Base-by-base conservation (phyloP, 2,113 vertebrate species). In the Brachyhypopomus gauderio region DNA sequence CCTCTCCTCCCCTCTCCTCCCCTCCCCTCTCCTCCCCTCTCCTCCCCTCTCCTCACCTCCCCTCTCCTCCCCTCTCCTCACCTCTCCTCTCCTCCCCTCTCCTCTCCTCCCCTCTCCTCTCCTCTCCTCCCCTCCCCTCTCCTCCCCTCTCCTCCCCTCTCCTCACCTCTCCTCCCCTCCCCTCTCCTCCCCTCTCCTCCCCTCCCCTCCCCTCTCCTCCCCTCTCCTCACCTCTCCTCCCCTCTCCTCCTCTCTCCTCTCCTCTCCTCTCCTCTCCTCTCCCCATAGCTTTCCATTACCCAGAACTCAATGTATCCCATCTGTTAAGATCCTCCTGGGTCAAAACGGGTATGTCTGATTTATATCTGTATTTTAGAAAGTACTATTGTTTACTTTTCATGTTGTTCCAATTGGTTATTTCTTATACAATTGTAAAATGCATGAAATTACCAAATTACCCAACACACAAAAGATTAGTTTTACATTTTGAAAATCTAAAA, bases 241-340 rank as follows among this genome's bases (percentile, higher is more conserved):
- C 16, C 6, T 55, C 1, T 64, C 45, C 16, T 14, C 38, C 67
- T 20, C 22, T 22, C 11, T 2, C 73, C 34, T 36, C 9, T 36
- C 69, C 41, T 23, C 14, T 81, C n/a, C 20, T 56, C 52, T 30
- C 34, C 16, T 59, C 30, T 60, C 9, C 72, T 84, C 34, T 82
- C 11, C 88, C 67, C 0, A 7, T 87, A 99, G 97, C 97, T 17
- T 95, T 97, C 90, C 95, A 95, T 88, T 99, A 99, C 86, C 96
- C 96, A 0, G 97, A 97, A 85, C 93, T 99, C 52, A 98, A 99
- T 79, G 91, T 94, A 19, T 95, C 96, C 25, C 95, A 96, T 80
- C 72, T 96, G 83, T 90, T 98, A 91, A 96, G 95, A 81, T 95
- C 94, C 72, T 98, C 97, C 36, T 99, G 97, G 97, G 95, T 99